Percentiles rank a stretch among this genome's conserved stretches.
These are phyloP conservation scores for Bradypodion pumilum DNA, from an alignment of 2,797 vertebrate species.

Conservation along the genomic window DNA sequence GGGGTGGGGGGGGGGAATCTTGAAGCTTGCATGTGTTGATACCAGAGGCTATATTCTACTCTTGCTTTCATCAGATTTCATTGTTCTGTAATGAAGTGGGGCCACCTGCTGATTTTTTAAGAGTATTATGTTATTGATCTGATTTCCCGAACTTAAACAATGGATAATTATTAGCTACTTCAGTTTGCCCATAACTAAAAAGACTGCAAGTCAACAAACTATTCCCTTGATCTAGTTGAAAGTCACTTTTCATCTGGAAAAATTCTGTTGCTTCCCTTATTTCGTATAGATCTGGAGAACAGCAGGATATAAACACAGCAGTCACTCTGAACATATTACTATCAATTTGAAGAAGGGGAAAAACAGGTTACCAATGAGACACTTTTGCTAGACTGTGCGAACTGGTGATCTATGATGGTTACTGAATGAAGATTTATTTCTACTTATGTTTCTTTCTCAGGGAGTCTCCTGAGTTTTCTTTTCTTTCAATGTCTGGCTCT, in stretches of 20 bases:
- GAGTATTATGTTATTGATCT: slow-evolving; percentile 15
- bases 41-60: neutral
- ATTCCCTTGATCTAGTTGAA: slow-evolving; percentile 36
- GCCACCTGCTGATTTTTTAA: neutral
- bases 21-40: neutral
- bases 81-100: neutral
- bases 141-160: slow-evolving; percentile 32
- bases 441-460: slow-evolving; percentile 41
- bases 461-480: too few species aligned
- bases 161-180: slow-evolving; percentile 42
- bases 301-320: slow-evolving; percentile 54
- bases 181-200: slow-evolving; percentile 22
- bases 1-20: too few species aligned
- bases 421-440: slow-evolving; percentile 41
- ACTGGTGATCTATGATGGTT: slow-evolving; percentile 34
- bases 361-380: slow-evolving; percentile 33
- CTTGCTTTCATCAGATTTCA: neutral
- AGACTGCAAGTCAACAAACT: slow-evolving; percentile 35
- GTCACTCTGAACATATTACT: slow-evolving; percentile 54
- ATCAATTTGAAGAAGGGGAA: slow-evolving; percentile 59
- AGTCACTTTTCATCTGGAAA: slow-evolving; percentile 54
- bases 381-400: slow-evolving; percentile 22
- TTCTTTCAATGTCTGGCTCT: neutral
- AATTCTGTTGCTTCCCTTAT: slow-evolving; percentile 50
- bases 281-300: slow-evolving; percentile 38